Evolutionary conservation across 2,797 vertebrate genomes (phyloP).

Genomic region (Spinibarbus caldwelli): DNA sequence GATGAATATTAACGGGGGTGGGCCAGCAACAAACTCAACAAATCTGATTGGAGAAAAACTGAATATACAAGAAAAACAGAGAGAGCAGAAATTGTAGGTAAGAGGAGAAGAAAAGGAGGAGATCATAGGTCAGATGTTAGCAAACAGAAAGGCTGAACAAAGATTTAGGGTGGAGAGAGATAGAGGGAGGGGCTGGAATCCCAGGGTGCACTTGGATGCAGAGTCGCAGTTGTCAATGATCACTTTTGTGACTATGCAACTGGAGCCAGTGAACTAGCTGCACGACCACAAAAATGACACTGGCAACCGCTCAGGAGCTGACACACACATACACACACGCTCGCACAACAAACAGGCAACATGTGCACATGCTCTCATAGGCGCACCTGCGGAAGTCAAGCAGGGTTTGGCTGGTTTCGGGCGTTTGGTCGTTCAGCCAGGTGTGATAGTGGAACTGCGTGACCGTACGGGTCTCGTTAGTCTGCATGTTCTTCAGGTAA

Average conservation of each 20-base stretch:
- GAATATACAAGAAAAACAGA: slow-evolving; percentile 68
- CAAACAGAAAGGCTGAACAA: slow-evolving; percentile 78
- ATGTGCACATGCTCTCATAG: background rate
- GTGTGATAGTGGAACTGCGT: slow-evolving; percentile 99
- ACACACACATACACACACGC: slow-evolving; percentile 26
- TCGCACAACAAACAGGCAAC: slow-evolving; percentile 2
- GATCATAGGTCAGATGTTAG: slow-evolving; percentile 85
- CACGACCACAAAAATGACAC: slow-evolving; percentile 99
- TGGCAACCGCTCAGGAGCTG: slow-evolving; percentile 89
- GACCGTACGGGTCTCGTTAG: slow-evolving; percentile 91
- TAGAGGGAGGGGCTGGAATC: slow-evolving; percentile 77
- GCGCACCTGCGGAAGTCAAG: slow-evolving; percentile 98
- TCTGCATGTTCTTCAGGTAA: slow-evolving; percentile 97
- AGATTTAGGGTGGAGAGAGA: slow-evolving; percentile 53
- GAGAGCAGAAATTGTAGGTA: slow-evolving; percentile 68
- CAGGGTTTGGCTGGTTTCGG: slow-evolving; percentile 87
- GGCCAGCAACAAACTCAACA: slow-evolving; percentile 4
- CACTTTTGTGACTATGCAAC: slow-evolving; percentile 99
- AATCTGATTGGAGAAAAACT: slow-evolving; percentile 61
- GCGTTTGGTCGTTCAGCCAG: slow-evolving; percentile 91
- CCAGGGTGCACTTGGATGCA: slow-evolving; percentile 90
- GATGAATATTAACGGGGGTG: slow-evolving; percentile 9
- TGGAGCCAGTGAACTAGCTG: slow-evolving; percentile 99
- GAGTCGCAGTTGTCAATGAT: slow-evolving; percentile 99
- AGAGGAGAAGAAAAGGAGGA: slow-evolving; percentile 67